Evolutionary conservation across 2,113 vertebrate species (phyloP), one percentile per base, ranked within the genome.

Genomic region (Typhlomys cinereus): DNA sequence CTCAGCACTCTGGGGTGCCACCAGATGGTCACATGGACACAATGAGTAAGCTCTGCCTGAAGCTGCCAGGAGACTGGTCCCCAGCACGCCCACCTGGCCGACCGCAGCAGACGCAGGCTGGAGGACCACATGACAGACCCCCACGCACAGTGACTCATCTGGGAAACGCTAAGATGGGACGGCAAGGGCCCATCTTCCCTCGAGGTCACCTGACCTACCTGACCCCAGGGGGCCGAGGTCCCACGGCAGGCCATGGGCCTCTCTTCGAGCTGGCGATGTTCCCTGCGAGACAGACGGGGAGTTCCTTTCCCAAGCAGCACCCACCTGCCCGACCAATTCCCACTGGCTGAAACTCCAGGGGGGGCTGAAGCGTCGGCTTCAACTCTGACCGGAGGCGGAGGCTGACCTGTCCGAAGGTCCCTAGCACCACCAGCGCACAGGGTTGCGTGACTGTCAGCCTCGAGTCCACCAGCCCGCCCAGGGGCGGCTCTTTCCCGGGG

Each of bases 401-500:
- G 13, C 84, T 97, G 87, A 99, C 99, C 98, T 99, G 98, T 54
- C 92, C 25, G 0, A 96, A 95, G 74, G 92, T 95, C 97, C 96
- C 23, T 0, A 96, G 95, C 62, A 93, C 95, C 95, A 94, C n/a
- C 3, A 93, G 54, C 25, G 85, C 67, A 14, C 97, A 98, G 36
- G 98, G 98, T 76, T 98, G 98, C 0, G 97, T 95, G 61, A 97
- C 98, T 57, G 98, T 7, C 34, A 99, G 98, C 39, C 99, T 98
- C 34, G 99, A 99, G 96, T 99, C 99, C 80, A 99, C 98, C 52
- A 99, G 88, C 1, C 99, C 99, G 0, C 99, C 99, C 0, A 94
- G 97, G 0, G 99, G 99, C 0, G 99, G 99, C 97, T 99, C 98
- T 95, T 99, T 99, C 14, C 99, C 99, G 0, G 99, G 99, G 95